Evolutionary conservation across 2,888 invertebrate species (phyloP), one percentile per base, ranked within the genome.

Genomic region (Microplitis deprimator): DNA sequence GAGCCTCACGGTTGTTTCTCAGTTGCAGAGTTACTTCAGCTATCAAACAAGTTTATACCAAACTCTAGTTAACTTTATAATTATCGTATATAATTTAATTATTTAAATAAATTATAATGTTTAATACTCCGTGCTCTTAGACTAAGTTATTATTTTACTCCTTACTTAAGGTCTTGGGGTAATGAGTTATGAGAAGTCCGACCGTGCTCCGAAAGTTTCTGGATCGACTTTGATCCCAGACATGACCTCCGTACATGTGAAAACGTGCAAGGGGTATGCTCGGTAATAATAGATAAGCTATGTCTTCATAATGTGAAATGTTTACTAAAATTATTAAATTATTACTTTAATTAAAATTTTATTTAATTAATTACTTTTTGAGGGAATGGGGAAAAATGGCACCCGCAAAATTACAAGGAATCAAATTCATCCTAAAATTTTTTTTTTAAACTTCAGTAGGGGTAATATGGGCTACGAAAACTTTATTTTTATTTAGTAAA

Each of bases 201-300:
- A 91, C 84, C 39, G 91, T 91, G 73, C 87, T 87, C 77, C 90
- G 85, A 79, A 91, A 91, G 78, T 91, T 90, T 60, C 91, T 87
- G 70, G 90, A 90, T 79, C 89, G 88, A 80, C 88, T 89, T 81
- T 91, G 91, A 77, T 91, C 90, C 90, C 90, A 91, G 60, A 90
- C 89, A 79, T 89, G 87, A 16, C 90, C 90, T 76, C 90, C 89
- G 79, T 87, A 88, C 86, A 91, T 86, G 61, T 90, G 88, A 82
- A 91, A 91, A 72, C 89, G 87, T 40, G 88, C 87, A 73, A 91
- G 82, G 0, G 91, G 91, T 64, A 91, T 88, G 67, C 90, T 89
- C n/a, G 90, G 90, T 78, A 90, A 84, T 73, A 91, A 84, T 71
- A 91, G 87, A 76, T 89, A 87, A 80, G 85, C 87, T 80, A 91